A percentile compares a stretch with the other conserved stretches of the same genome.
Conservation (phyloP, 2,113 vertebrate genomes). For the Crypturellus undulatus region DNA sequence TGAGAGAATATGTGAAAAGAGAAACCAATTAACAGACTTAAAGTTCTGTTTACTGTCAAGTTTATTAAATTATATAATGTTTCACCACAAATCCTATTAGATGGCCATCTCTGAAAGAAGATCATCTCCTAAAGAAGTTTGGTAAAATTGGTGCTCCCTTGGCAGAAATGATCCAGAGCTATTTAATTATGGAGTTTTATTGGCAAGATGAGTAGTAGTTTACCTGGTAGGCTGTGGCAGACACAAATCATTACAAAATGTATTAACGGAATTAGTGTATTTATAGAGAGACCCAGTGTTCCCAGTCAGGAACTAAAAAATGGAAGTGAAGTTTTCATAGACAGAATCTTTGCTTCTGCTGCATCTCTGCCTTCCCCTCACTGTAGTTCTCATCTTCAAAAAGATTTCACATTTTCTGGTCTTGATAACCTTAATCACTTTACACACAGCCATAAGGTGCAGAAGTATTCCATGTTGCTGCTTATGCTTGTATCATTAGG, state of each 20-base stretch:
- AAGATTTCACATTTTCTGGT: background rate
- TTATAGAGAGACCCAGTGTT: background rate
- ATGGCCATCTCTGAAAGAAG: background rate
- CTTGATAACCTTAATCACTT: accelerated
- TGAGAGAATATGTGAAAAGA: background rate
- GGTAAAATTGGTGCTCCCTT: background rate
- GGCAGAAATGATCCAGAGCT: background rate
- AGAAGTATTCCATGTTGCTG: background rate
- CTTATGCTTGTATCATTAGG: background rate
- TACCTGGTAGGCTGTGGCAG: background rate
- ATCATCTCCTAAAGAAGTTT: background rate
- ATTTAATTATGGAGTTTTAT: background rate
- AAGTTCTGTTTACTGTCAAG: background rate
- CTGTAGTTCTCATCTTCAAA: background rate
- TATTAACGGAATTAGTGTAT: background rate
- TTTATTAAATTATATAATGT: background rate
- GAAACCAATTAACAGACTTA: background rate
- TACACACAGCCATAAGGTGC: background rate
- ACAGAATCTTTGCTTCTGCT: background rate
- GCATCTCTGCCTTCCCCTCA: background rate
- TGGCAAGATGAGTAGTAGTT: background rate
- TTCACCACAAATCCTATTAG: background rate
- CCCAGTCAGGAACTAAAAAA: background rate
- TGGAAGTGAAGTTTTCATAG: background rate
- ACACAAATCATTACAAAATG: accelerated